Conservation (phyloP, 2,888 invertebrate species). For the Caenorhabditis auriculariae region DNA sequence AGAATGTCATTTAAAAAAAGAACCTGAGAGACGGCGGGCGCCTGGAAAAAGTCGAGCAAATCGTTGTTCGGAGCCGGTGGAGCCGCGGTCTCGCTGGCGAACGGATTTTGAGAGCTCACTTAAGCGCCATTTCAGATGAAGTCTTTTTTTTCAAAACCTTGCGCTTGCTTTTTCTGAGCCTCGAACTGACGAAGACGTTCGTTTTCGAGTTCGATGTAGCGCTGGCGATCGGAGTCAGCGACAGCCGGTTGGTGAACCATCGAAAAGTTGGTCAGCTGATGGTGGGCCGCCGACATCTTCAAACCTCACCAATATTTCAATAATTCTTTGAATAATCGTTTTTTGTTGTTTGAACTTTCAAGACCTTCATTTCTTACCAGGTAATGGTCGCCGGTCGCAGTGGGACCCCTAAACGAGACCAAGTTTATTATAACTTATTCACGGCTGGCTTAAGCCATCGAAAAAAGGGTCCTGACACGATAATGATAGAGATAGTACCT, state of each 20-base stretch:
- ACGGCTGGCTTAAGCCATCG: no score
- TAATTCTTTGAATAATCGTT: no score
- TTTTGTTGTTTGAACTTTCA: no score
- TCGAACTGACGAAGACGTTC: conserved; percentile 74
- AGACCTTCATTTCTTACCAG: no score
- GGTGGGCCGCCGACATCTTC: conserved; percentile 9
- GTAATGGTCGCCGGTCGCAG: no score
- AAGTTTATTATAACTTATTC: no score
- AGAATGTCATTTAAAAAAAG: no score
- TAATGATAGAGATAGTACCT: no score
- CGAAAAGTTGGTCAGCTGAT: conserved; percentile 16
- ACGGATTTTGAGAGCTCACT: conserved; percentile 25
- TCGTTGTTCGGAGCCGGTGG: conserved; percentile 12
- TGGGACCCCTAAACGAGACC: no score
- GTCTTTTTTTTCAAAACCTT: background rate
- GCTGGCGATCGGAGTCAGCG: conserved; percentile 73
- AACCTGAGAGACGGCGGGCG: no score
- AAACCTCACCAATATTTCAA: no score
- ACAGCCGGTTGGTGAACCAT: conserved; percentile 17
- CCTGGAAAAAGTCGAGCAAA: conserved; percentile 24
- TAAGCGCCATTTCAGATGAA: conserved; percentile 1
- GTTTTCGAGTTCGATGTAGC: conserved; percentile 88
- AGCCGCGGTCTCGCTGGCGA: conserved; percentile 34
- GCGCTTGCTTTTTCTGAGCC: conserved; percentile 39
- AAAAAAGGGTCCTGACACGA: no score